Evolutionary conservation across 1,140 invertebrate genomes (phyloP).

Genomic region (Formica exsecta): DNA sequence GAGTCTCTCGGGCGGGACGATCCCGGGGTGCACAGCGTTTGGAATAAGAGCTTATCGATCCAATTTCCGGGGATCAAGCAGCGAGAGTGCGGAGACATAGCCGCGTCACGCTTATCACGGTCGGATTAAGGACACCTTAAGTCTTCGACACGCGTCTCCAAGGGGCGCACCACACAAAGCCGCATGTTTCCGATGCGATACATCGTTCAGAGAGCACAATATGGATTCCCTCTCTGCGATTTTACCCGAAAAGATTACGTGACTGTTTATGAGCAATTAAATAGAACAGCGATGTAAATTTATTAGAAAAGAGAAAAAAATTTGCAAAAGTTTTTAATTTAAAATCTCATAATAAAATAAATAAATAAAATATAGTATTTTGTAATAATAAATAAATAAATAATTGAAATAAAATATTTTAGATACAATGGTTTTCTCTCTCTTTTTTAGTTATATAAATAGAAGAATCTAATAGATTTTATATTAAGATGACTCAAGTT

Average conservation of each 20-base stretch:
- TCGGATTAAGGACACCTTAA: constrained; percentile 75
- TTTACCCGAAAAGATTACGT: neutral
- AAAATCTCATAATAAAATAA: neutral
- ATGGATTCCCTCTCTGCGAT: constrained; percentile 7
- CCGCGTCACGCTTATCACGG: constrained; percentile 68
- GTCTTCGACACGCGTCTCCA: constrained; percentile 71
- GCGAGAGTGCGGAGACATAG: constrained; percentile 62
- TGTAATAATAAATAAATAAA: too few relatives aligned
- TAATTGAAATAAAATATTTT: too few relatives aligned
- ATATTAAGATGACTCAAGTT: too few relatives aligned
- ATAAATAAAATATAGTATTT: too few relatives aligned
- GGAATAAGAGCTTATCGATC: constrained; percentile 76
- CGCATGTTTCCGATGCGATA: constrained; percentile 49
- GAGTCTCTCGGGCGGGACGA: constrained; percentile 23
- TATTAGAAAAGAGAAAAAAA: neutral
- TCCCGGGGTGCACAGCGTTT: constrained; percentile 52
- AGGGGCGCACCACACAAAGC: constrained; percentile 59
- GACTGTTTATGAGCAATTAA: neutral
- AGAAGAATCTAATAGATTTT: neutral
- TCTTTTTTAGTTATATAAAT: too few relatives aligned
- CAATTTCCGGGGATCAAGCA: constrained; percentile 75
- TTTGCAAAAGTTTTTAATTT: neutral
- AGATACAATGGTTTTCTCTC: too few relatives aligned
- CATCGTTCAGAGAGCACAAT: constrained; percentile 16
- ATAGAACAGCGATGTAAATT: neutral